Conservation (phyloP, 2,888 invertebrate species). For the Temnothorax ravouxi region DNA sequence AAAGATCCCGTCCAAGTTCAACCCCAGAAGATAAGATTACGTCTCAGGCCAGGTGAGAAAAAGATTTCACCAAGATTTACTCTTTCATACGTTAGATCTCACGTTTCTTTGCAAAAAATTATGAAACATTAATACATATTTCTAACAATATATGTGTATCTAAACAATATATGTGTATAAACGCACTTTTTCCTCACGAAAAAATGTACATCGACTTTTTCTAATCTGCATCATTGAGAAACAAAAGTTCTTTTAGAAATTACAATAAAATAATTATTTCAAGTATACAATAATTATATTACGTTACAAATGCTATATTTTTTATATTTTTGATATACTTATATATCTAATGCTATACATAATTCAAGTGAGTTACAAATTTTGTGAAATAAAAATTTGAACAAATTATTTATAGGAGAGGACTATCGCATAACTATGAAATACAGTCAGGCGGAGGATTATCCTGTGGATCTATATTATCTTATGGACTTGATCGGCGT, state of each 20-base stretch:
- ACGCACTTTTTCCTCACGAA: no score
- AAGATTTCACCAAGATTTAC: background rate
- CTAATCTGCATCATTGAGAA: background rate
- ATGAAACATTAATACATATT: background rate
- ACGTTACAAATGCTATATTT: background rate
- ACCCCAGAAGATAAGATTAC: constrained; percentile 88
- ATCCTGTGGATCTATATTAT: constrained; percentile 94
- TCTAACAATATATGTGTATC: background rate
- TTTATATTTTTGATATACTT: background rate
- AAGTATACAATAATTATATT: constrained; percentile 12
- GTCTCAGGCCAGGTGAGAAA: constrained; percentile 86
- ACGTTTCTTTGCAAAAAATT: background rate
- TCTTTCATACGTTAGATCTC: background rate
- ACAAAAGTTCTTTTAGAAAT: constrained; percentile 1
- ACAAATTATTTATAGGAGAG: constrained; percentile 76
- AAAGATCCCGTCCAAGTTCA: constrained; percentile 87
- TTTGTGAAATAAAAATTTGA: background rate
- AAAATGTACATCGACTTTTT: background rate
- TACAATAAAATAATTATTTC: background rate
- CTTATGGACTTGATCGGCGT: constrained; percentile 92
- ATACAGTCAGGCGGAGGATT: constrained; percentile 90
- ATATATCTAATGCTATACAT: background rate
- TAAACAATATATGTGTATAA: no score
- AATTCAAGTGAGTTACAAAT: background rate
- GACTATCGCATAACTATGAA: constrained; percentile 86